phyloP scores from a whole-genome alignment of 2,888 invertebrate species.

The Eilema depressum region DNA sequence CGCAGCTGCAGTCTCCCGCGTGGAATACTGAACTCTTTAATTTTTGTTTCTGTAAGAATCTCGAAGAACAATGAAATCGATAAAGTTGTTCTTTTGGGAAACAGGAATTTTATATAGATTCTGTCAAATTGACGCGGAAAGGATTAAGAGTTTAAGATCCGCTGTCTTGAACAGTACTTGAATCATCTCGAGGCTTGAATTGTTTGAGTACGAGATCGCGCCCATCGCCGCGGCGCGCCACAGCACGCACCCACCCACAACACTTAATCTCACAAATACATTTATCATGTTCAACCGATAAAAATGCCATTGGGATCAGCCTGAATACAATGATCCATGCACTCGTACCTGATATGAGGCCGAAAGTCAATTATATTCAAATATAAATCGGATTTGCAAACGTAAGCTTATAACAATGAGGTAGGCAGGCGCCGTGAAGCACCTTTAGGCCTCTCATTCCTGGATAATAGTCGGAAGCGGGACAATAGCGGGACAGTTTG shows the following conservation, averaged over 20 bases:
- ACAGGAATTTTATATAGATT: neutral
- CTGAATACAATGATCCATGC: slow-evolving; percentile 79
- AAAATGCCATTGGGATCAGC: slow-evolving; percentile 84
- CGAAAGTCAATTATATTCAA: slow-evolving; percentile 87
- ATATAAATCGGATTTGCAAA: slow-evolving; percentile 87
- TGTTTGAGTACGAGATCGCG: slow-evolving; percentile 62
- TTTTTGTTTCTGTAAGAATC: no score
- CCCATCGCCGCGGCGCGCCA: slow-evolving; percentile 31
- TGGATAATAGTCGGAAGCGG: slow-evolving; percentile 63
- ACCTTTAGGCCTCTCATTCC: slow-evolving; percentile 59
- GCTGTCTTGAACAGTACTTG: slow-evolving; percentile 35
- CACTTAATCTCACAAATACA: slow-evolving; percentile 83
- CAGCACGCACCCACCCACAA: slow-evolving; percentile 70
- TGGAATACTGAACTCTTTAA: no score
- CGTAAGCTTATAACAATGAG: slow-evolving; percentile 82
- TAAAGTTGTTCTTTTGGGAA: neutral
- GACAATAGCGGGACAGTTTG: slow-evolving; percentile 58
- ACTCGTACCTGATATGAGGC: slow-evolving; percentile 80
- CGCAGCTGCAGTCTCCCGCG: no score
- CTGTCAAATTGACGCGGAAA: slow-evolving; percentile 17
- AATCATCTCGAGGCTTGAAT: slow-evolving; percentile 50
- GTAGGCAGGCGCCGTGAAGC: slow-evolving; percentile 76
- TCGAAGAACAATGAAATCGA: no score
- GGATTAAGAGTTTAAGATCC: slow-evolving; percentile 18
- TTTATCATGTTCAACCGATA: slow-evolving; percentile 85